These are phyloP conservation scores for Ichneumoninae sp. DNA, from an alignment of 2,888 invertebrate species.

Conservation along the genomic window DNA sequence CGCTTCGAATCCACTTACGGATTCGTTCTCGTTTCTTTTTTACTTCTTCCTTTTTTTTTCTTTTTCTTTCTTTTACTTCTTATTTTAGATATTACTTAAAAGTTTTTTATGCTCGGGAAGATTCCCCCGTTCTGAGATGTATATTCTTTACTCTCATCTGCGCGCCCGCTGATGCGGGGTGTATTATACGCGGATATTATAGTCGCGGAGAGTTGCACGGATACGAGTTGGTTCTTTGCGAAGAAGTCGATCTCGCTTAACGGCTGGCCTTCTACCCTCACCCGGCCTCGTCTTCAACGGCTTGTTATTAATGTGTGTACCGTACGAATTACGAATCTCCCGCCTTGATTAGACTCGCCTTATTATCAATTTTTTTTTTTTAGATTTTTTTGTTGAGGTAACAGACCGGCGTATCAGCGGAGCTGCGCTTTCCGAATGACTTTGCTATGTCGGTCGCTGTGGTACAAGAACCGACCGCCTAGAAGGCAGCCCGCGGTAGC, in stretches of 20 bases:
- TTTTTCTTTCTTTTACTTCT: constrained; percentile 20
- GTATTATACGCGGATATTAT: constrained; percentile 40
- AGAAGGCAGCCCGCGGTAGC: neutral
- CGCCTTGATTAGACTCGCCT: constrained; percentile 73
- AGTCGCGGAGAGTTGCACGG: constrained; percentile 13
- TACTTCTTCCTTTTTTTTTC: constrained; percentile 52
- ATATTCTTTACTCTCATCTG: constrained; percentile 8
- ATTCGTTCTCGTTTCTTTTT: constrained; percentile 76
- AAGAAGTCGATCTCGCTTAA: constrained; percentile 48
- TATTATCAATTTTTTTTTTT: constrained; percentile 71
- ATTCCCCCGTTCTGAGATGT: constrained; percentile 11
- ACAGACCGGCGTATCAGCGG: constrained; percentile 11
- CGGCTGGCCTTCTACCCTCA: constrained; percentile 48
- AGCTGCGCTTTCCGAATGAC: constrained; percentile 16
- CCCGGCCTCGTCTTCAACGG: constrained; percentile 58
- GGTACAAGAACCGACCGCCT: neutral
- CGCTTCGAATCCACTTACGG: constrained; percentile 77
- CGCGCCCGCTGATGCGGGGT: constrained; percentile 13
- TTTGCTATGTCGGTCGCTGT: neutral
- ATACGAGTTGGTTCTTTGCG: constrained; percentile 43
- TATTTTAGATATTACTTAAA: constrained; percentile 71
- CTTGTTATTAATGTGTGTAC: constrained; percentile 54
- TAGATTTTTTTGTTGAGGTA: neutral
- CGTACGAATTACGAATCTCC: constrained; percentile 56
- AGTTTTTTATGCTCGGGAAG: constrained; percentile 58